A percentile compares a stretch with the other conserved stretches of the same genome.
Conservation (phyloP, 2,888 invertebrate genomes). For the Synanthedon vespiformis region DNA sequence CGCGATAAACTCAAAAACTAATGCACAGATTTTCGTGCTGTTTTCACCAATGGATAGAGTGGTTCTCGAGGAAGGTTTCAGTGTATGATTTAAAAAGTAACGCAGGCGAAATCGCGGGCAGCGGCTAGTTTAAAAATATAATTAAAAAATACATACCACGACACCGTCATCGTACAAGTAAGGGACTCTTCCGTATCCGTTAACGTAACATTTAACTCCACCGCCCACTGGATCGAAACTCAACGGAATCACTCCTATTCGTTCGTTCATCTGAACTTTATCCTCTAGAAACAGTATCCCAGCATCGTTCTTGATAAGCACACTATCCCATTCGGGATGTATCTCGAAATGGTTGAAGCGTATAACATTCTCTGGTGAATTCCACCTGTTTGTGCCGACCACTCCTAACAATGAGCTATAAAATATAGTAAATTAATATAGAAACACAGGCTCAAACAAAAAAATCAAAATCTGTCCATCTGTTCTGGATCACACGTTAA, state of each 20-base stretch:
- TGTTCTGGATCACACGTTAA: no score
- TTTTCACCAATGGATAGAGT: no score
- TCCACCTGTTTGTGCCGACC: constrained; percentile 13
- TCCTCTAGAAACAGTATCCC: constrained; percentile 10
- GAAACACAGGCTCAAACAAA: no score
- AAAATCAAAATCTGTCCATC: no score
- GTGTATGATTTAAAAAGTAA: no score
- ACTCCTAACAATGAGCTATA: constrained; percentile 11
- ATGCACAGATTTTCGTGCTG: no score
- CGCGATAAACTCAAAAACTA: no score
- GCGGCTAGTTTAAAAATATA: no score
- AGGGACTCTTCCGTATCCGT: constrained; percentile 17
- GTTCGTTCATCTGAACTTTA: background rate
- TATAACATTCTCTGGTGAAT: constrained; percentile 14
- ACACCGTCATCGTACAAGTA: background rate
- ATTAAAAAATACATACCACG: background rate
- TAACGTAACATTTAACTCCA: constrained; percentile 7
- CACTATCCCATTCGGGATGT: constrained; percentile 7
- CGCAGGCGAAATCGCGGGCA: no score
- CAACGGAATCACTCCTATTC: constrained; percentile 2
- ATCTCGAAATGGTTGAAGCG: constrained; percentile 7
- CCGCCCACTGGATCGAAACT: constrained; percentile 5
- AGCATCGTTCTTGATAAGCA: constrained; percentile 5
- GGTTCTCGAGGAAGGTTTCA: no score
- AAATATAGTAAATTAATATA: no score